Conservation (phyloP, 2,797 vertebrate genomes). For the Bucorvus abyssinicus region DNA sequence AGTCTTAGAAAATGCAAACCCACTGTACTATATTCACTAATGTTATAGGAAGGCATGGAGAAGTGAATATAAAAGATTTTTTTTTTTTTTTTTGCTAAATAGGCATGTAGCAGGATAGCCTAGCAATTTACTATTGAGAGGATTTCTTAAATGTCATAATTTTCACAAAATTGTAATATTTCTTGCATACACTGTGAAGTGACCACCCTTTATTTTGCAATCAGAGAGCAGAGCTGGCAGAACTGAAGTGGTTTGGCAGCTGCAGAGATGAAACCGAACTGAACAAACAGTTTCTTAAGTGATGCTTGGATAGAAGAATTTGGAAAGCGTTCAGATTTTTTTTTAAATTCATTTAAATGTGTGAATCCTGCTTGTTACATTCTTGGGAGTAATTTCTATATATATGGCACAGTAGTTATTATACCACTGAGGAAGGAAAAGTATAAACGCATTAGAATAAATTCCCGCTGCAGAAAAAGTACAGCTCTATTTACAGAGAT, state of each 20-base stretch:
- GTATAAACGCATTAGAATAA: slow-evolving; percentile 72
- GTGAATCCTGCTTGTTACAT: slow-evolving; percentile 80
- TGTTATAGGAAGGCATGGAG: slow-evolving; percentile 41
- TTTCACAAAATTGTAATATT: slow-evolving; percentile 71
- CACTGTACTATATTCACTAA: slow-evolving; percentile 30
- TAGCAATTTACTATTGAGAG: slow-evolving; percentile 49
- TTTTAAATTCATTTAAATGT: slow-evolving; percentile 79
- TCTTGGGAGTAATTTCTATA: slow-evolving; percentile 72
- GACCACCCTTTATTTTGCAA: slow-evolving; percentile 83
- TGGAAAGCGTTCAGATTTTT: slow-evolving; percentile 79
- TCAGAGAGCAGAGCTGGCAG: slow-evolving; percentile 79
- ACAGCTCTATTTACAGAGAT: slow-evolving; percentile 71
- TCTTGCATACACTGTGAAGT: slow-evolving; percentile 77
- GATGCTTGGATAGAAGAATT: slow-evolving; percentile 79
- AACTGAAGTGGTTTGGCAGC: slow-evolving; percentile 78
- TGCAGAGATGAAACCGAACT: slow-evolving; percentile 79
- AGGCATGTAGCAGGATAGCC: slow-evolving; percentile 7
- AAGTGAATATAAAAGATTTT: slow-evolving; percentile 15
- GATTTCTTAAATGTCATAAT: slow-evolving; percentile 63
- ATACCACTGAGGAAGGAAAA: slow-evolving; percentile 69
- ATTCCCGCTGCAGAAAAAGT: slow-evolving; percentile 64
- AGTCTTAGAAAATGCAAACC: slow-evolving; percentile 61
- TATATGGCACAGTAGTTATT: slow-evolving; percentile 72
- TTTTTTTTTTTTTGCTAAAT: neutral
- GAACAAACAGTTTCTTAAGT: slow-evolving; percentile 85